Conservation (phyloP, 2,113 vertebrate genomes). For the Charina bottae region DNA sequence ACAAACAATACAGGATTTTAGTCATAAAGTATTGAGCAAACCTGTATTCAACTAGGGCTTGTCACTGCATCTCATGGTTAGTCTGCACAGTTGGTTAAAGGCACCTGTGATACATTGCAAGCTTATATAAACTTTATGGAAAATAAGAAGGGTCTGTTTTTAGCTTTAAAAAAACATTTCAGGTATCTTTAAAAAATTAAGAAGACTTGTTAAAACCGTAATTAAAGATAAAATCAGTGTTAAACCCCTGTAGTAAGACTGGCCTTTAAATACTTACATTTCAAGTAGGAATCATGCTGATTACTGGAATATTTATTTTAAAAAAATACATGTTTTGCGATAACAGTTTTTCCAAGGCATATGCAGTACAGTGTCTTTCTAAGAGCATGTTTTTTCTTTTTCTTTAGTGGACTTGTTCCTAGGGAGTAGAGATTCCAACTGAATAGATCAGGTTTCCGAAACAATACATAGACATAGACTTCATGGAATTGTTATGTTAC, state of each 20-base stretch:
- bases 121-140: conserved; percentile 41
- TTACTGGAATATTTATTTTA: conserved; percentile 54
- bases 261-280: conserved; percentile 58
- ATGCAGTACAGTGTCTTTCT: conserved; percentile 61
- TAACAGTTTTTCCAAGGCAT: conserved; percentile 57
- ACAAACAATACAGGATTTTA: background rate
- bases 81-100: background rate
- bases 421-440: conserved; percentile 76
- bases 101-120: background rate
- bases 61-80: conserved; percentile 21
- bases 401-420: conserved; percentile 64
- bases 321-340: conserved; percentile 58
- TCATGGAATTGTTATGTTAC: conserved; percentile 76
- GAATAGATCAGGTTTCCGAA: conserved; percentile 75
- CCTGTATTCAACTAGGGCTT: background rate
- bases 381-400: conserved; percentile 62
- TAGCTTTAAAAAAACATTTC: conserved; percentile 40
- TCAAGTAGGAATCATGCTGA: conserved; percentile 62
- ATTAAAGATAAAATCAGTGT: conserved; percentile 39
- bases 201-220: conserved; percentile 54
- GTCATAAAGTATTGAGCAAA: background rate
- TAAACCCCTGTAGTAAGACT: conserved; percentile 61
- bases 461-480: conserved; percentile 78
- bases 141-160: conserved; percentile 45
- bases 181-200: conserved; percentile 55